Evolutionary conservation across 2,797 vertebrate species (phyloP), one percentile per base, ranked within the genome.

Genomic region (Melanotaenia parkinsoni): DNA sequence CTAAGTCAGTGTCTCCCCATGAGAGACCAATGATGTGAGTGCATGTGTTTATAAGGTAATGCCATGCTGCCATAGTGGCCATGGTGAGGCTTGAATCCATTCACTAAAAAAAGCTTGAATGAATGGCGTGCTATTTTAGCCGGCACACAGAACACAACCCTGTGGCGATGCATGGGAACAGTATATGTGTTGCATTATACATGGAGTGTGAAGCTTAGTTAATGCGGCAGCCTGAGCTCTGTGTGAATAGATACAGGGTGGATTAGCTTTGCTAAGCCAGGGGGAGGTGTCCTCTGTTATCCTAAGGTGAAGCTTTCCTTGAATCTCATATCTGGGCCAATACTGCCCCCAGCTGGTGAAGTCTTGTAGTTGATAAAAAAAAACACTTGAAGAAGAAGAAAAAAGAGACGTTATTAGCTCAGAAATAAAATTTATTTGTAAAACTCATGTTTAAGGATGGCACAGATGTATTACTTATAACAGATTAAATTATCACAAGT

Each of bases 311-410:
- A 37, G 82, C 82, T 78, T 79, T 87, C 79, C 76, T 80, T 40
- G 11, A 35, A 70, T 72, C 43, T 16, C 50, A 64, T 67, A 74
- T 32, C 1, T 80, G 66, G 62, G 54, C 65, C 66, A 86, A 88
- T 59, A 71, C 80, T 91, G 91, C 91, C 92, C 79, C 76, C 91
- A 40, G 26, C 87, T 95, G 94, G 90, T 69, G 45, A 30, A 60
- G 13, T 2, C 0, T 47, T 16, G 50, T 22, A 60, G 1, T 75
- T 72, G 32, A 18, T 11, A 30, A 30, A 30, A 30, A 30, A 30
- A 30, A 51, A 47, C 32, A 9, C 10, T 57, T 37, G 22, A 51
- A 47, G 20, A 50, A 57, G 1, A 33, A 33, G 7, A 33, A 33
- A 8, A 33, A 33, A 33, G 7, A 33, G 1, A 40, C 8, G 5